These are phyloP conservation scores for Morone saxatilis DNA, from an alignment of 2,113 vertebrate genomes.

Conservation along the genomic window DNA sequence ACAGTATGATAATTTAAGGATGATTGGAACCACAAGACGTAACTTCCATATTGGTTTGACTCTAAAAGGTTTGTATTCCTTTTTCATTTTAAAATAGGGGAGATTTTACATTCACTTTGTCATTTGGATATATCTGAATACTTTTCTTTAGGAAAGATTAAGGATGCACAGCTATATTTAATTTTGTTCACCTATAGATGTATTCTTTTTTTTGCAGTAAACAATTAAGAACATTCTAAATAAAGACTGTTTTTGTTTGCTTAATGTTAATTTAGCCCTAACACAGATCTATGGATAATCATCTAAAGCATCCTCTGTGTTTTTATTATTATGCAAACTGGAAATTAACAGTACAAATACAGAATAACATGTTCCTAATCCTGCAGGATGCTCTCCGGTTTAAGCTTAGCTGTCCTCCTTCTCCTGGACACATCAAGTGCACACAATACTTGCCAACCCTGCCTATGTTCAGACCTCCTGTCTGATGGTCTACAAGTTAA, in stretches of 20 bases:
- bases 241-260: neutral
- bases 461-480: conserved; percentile 60
- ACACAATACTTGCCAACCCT: conserved; percentile 39
- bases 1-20: conserved; percentile 27
- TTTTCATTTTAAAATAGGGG: neutral
- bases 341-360: neutral
- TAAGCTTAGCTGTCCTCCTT: conserved; percentile 67
- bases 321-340: neutral
- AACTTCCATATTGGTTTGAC: conserved; percentile 21
- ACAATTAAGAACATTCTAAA: neutral
- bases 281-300: neutral
- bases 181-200: neutral
- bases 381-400: conserved; percentile 74
- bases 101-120: neutral
- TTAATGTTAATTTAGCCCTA: neutral
- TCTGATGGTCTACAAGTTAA: conserved; percentile 66
- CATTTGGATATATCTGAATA: neutral
- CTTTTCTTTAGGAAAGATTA: neutral
- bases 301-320: neutral
- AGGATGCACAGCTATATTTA: neutral
- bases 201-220: neutral
- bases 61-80: conserved; percentile 68
- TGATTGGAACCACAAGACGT: conserved; percentile 37
- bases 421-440: conserved; percentile 61
- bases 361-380: conserved; percentile 15